Conservation (phyloP, 53 echinoderm and acorn worm genomes). For the Zoroaster sp. region DNA sequence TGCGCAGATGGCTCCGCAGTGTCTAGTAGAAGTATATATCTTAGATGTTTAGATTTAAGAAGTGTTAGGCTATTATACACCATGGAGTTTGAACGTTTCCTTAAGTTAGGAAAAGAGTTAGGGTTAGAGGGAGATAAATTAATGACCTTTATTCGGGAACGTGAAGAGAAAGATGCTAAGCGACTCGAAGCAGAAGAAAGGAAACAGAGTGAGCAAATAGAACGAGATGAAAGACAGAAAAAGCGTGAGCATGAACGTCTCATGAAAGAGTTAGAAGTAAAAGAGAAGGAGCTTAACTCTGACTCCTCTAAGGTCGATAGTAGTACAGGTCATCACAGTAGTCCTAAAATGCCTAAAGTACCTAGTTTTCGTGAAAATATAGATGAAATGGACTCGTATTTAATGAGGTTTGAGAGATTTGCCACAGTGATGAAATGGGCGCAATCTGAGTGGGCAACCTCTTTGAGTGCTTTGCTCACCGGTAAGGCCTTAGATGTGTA, state of each 20-base stretch:
- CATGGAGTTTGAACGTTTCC: slow-evolving; percentile 35
- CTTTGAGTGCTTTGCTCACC: slow-evolving; percentile 32
- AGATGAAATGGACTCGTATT: slow-evolving; percentile 50
- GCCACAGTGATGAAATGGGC: slow-evolving; percentile 37
- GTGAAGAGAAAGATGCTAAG: background rate
- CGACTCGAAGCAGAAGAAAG: background rate
- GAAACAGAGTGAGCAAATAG: background rate
- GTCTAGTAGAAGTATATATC: no score
- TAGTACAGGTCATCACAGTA: background rate
- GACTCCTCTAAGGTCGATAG: background rate
- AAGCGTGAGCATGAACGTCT: slow-evolving; percentile 24
- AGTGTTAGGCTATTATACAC: background rate
- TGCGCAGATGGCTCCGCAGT: background rate
- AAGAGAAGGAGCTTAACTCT: background rate
- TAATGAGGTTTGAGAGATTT: slow-evolving; percentile 48
- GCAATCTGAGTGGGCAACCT: slow-evolving; percentile 31
- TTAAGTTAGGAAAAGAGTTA: slow-evolving; percentile 14
- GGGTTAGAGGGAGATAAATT: slow-evolving; percentile 11
- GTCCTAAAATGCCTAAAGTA: slow-evolving; percentile 19
- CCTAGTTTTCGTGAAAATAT: slow-evolving; percentile 2
- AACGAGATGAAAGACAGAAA: slow-evolving; percentile 47
- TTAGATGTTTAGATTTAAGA: no score
- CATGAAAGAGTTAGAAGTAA: slow-evolving; percentile 47
- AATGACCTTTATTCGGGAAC: background rate
- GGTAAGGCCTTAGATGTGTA: slow-evolving; percentile 49